Evolutionary conservation across 2,888 invertebrate genomes (phyloP).

Genomic region (Pammene aurita): DNA sequence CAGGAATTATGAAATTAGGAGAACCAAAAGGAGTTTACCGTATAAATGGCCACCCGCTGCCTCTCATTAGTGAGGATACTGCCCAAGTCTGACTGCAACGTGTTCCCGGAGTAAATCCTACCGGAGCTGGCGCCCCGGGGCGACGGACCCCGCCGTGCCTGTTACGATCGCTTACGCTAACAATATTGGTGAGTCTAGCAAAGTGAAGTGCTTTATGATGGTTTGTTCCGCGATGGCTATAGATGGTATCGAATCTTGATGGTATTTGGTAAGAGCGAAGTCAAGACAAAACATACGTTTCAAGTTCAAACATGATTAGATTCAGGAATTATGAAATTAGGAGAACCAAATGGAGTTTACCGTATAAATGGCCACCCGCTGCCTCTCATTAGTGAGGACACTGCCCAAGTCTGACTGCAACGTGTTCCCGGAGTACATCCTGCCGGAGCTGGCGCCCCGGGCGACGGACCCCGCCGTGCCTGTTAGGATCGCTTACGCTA

Average conservation of each 20-base stretch:
- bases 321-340: no score
- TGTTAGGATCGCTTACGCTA: conserved; percentile 94
- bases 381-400: conserved; percentile 90
- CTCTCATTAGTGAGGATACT: conserved; percentile 91
- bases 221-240: no score
- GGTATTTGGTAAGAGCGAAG: no score
- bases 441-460: conserved; percentile 90
- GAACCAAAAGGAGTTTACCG: no score
- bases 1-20: no score
- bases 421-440: conserved; percentile 98
- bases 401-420: conserved; percentile 93
- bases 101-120: conserved; percentile 98
- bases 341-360: no score
- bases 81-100: conserved; percentile 92
- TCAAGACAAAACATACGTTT: no score
- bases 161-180: conserved; percentile 95
- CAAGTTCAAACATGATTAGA: no score
- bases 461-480: conserved; percentile 92
- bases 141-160: conserved; percentile 91
- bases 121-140: conserved; percentile 91
- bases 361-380: conserved; percentile 91
- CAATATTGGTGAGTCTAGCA: conserved; percentile 90
- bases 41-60: conserved; percentile 92
- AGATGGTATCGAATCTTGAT: no score
- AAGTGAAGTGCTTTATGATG: no score